Percentiles rank a stretch among this genome's conserved stretches.
Evolutionary conservation across 2,113 vertebrate species (phyloP).

Genomic region (Anarhynchus alexandrinus): DNA sequence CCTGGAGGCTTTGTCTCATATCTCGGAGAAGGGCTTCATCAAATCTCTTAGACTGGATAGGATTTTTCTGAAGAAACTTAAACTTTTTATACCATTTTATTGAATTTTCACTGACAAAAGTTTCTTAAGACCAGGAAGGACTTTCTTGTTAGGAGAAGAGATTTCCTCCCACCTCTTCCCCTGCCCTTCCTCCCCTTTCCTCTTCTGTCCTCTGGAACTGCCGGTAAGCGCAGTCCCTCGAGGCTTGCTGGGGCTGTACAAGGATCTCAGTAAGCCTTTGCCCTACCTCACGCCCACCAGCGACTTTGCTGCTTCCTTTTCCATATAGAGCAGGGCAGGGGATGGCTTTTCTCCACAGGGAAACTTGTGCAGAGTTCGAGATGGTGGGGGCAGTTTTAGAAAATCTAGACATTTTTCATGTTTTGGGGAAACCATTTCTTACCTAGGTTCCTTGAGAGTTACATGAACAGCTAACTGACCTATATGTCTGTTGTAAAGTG

Average conservation of each 20-base stretch:
- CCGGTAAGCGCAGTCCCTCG: not conserved
- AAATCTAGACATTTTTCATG: not conserved
- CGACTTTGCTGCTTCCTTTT: not conserved
- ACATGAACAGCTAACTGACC: not conserved
- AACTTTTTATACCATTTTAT: not conserved
- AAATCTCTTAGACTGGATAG: not conserved
- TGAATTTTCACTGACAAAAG: not conserved
- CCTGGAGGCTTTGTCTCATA: not conserved
- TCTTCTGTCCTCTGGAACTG: not conserved
- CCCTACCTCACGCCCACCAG: not conserved
- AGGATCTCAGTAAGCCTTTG: conserved; percentile 11
- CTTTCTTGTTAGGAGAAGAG: conserved; percentile 24
- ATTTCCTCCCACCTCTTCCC: conserved; percentile 23
- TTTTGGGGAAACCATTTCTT: not conserved
- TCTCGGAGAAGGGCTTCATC: not conserved
- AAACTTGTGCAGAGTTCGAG: not conserved
- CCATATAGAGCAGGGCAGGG: not conserved
- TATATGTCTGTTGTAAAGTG: not conserved
- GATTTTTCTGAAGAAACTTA: not conserved
- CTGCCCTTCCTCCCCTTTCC: conserved; percentile 25
- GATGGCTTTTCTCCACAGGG: not conserved
- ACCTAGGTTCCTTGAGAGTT: not conserved
- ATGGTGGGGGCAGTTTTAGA: not conserved
- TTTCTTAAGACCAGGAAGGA: conserved; percentile 18
- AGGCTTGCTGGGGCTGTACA: not conserved